Percentiles rank a stretch among this genome's conserved stretches.
Conservation (phyloP, 2,113 vertebrate genomes). For the Origma solitaria region DNA sequence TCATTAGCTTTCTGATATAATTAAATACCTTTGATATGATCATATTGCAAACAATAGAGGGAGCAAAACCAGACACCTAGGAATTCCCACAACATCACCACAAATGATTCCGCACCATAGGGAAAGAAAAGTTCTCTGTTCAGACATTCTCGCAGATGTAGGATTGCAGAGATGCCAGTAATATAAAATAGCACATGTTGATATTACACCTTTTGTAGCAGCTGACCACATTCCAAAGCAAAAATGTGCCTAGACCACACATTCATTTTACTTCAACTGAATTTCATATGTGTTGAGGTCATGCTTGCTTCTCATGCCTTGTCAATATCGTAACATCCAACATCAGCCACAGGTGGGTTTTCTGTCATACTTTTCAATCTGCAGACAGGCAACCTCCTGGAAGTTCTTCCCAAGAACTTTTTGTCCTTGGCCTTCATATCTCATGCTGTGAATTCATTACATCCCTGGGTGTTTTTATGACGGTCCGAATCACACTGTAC, state of each 20-base stretch:
- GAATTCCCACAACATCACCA: background rate
- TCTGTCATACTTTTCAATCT: background rate
- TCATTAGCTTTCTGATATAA: background rate
- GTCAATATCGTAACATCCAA: background rate
- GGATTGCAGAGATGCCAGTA: accelerated
- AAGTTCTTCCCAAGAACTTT: background rate
- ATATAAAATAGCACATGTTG: background rate
- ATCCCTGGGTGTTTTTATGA: accelerated
- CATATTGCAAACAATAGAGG: background rate
- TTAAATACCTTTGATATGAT: background rate
- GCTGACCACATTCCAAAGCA: background rate
- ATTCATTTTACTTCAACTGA: background rate
- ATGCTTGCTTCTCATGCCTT: background rate
- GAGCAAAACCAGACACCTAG: background rate
- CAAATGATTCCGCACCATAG: background rate
- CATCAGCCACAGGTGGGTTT: background rate
- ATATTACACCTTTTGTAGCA: background rate
- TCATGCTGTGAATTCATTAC: background rate
- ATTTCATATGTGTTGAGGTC: background rate
- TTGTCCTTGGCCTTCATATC: background rate
- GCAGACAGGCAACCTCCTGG: background rate
- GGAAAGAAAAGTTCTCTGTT: background rate
- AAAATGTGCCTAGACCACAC: background rate
- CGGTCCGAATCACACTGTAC: background rate
- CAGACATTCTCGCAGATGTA: background rate